These are phyloP conservation scores for Lamellibrachia luymesi DNA, from an alignment of 1,140 invertebrate genomes.

Conservation along the genomic window DNA sequence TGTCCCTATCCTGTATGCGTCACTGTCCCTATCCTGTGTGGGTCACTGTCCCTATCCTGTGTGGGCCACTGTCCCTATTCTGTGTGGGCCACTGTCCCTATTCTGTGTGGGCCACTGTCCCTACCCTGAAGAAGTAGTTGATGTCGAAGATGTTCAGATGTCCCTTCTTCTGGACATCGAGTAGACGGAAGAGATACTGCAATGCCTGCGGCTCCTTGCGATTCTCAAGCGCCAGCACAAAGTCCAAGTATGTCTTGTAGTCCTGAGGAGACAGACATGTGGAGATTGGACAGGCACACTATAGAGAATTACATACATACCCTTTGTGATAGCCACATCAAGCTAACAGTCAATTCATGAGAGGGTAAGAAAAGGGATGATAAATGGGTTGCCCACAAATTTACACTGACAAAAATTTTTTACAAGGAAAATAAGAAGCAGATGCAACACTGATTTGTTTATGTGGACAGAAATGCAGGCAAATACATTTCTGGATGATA, in stretches of 20 bases:
- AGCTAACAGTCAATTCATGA: not conserved
- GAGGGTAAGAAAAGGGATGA: not conserved
- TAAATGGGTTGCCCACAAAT: not conserved
- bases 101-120: conserved; percentile 20
- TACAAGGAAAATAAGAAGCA: too few species aligned
- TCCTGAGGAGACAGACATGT: conserved; percentile 61
- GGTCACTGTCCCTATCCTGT: not conserved
- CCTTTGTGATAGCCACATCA: too few species aligned
- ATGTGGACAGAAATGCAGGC: too few species aligned
- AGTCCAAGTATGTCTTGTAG: conserved; percentile 94
- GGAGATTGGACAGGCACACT: not conserved
- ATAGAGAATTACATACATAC: not conserved
- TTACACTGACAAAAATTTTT: not conserved
- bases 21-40: conserved; percentile 5
- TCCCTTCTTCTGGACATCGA: conserved; percentile 86
- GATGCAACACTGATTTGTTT: too few species aligned
- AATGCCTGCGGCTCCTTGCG: conserved; percentile 85
- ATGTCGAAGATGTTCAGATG: conserved; percentile 87
- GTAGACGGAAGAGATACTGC: conserved; percentile 87
- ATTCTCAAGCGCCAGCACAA: conserved; percentile 91
- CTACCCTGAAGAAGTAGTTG: conserved; percentile 88
- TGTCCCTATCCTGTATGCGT: too few species aligned
- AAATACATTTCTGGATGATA: too few species aligned
- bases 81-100: too few species aligned
- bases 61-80: too few species aligned